Evolutionary conservation across 2,888 invertebrate species (phyloP).

Genomic region (Heterodera filipjevi): DNA sequence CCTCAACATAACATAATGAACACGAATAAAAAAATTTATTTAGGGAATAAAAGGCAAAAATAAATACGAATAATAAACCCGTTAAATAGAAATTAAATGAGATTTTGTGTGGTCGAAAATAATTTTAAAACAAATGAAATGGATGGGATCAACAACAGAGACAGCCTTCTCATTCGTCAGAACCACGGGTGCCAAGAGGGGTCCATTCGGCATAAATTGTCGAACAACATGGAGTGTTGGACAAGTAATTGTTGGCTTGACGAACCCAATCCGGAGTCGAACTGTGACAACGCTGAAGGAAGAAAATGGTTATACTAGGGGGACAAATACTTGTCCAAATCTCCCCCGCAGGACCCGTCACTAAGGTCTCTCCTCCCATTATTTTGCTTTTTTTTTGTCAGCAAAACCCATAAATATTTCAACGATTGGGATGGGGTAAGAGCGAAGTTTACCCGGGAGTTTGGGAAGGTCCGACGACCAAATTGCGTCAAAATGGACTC

Average conservation of each 20-base stretch:
- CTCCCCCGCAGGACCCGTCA: too few relatives aligned
- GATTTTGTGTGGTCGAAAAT: not conserved
- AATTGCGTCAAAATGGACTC: too few relatives aligned
- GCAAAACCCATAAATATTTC: not conserved
- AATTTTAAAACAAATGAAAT: not conserved
- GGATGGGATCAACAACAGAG: not conserved
- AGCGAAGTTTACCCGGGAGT: too few relatives aligned
- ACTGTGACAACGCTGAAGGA: slow-evolving; percentile 28
- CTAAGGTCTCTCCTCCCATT: too few relatives aligned
- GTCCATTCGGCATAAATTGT: slow-evolving; percentile 37
- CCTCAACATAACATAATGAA: too few relatives aligned
- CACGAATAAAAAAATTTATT: too few relatives aligned
- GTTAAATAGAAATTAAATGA: not conserved
- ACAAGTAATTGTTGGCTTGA: slow-evolving; percentile 11
- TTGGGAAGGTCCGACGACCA: too few relatives aligned
- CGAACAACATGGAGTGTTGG: slow-evolving; percentile 25
- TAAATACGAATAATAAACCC: too few relatives aligned
- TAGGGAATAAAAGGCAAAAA: too few relatives aligned
- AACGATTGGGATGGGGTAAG: too few relatives aligned
- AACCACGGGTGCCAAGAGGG: slow-evolving; percentile 37
- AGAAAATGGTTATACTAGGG: too few relatives aligned
- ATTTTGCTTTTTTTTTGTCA: not conserved
- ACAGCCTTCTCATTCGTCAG: not conserved
- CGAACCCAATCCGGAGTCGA: not conserved
- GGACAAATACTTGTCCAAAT: too few relatives aligned